Base-by-base conservation (phyloP, 30 jellyfish, hydroid and myxozoan genomes). In the Aurelia sp. region DNA sequence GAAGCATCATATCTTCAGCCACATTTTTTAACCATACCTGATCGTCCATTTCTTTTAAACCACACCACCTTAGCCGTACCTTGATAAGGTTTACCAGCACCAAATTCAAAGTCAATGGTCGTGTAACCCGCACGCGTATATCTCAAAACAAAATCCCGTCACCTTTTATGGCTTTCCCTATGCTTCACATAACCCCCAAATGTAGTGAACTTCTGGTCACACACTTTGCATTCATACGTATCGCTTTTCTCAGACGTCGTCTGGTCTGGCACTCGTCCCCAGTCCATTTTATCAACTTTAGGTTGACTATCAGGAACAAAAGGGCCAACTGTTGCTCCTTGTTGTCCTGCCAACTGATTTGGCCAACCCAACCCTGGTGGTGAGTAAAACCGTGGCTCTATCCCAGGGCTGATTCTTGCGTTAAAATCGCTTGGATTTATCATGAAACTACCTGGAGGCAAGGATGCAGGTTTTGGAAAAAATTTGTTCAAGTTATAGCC, bases 121-220 rank as follows among this genome's bases (percentile, higher is more conserved):
- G 55, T 8, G 55, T 44, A 44, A 9, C 55, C 55, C 9, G 55
- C 55, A 8, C 55, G 55, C 3, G 55, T 9, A 44, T 6, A 7
- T 44, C 13, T 44, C 55, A 16, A 44, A 1, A 9, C 55, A 9
- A 44, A 7, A 44, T 44, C 55, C 55, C 55, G 61, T 76, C 16
- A 83, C 18, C 38, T 51, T 59, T 68, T 62, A 60, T 83, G 92
- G 41, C 75, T 61, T 50, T 83, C 92, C 76, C 92, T 53, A 80
- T 83, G 92, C 63, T 83, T 83, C 55, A 83, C 64, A 44, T 47
- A 83, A 41, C 59, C 71, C 12, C 92, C 92, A 70, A 83, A 83
- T 0, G 92, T 71, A 53, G 59, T 21, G 61, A 83, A 83, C 27
- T n/a, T 51, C 80, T 59, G 63, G 30, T 68, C 74, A 74, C 92